These are phyloP conservation scores for Halcyon badia DNA, from an alignment of 2,797 vertebrate genomes.

Conservation along the genomic window DNA sequence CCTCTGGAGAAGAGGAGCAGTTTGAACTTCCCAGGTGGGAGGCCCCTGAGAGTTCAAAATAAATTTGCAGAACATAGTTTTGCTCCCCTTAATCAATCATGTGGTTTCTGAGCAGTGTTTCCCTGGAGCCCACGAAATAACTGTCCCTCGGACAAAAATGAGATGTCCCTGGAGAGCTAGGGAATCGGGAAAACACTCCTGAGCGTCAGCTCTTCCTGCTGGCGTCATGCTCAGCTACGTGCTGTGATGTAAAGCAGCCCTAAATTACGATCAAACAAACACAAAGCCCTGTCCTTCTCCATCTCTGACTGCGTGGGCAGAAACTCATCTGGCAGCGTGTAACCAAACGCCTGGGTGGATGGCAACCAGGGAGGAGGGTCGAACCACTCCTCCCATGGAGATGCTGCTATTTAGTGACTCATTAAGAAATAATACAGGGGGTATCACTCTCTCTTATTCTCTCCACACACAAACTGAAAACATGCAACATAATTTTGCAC, in stretches of 20 bases:
- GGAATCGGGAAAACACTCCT: neutral
- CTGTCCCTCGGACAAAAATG: neutral
- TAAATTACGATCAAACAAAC: neutral
- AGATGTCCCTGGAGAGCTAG: neutral
- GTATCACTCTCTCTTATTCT: neutral
- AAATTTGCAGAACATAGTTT: accelerated
- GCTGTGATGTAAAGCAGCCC: slow-evolving; percentile 1
- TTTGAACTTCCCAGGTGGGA: neutral
- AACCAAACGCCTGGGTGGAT: neutral
- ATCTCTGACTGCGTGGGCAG: slow-evolving; percentile 2
- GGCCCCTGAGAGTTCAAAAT: neutral
- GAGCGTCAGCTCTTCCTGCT: neutral
- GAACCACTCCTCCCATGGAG: neutral
- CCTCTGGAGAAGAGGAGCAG: neutral
- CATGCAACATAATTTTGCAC: neutral
- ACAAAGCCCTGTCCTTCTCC: neutral
- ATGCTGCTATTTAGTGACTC: slow-evolving; percentile 24
- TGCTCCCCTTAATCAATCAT: neutral
- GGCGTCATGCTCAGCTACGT: neutral
- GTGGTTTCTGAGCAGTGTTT: neutral
- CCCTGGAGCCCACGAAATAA: neutral
- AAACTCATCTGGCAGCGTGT: neutral
- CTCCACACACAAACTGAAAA: neutral
- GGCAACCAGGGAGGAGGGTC: neutral
- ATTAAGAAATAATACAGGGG: slow-evolving; percentile 6